These are phyloP conservation scores for Brachynemurus nebulosus DNA, from an alignment of 2,888 invertebrate species.

Conservation along the genomic window DNA sequence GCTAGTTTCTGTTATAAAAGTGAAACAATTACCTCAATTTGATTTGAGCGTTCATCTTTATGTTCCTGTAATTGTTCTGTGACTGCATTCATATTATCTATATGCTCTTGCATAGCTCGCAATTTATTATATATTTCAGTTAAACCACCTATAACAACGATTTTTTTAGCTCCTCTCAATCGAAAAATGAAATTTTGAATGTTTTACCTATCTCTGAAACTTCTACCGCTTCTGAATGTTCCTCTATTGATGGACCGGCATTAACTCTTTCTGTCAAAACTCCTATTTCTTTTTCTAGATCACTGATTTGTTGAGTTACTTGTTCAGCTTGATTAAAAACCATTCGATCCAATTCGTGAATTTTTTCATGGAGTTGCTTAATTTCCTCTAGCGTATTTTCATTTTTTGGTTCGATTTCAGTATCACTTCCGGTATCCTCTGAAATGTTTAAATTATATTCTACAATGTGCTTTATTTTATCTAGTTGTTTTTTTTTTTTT, in stretches of 20 bases:
- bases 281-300: constrained; percentile 31
- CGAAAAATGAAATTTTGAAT: not conserved
- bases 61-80: constrained; percentile 37
- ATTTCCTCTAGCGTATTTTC: not conserved
- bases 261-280: constrained; percentile 24
- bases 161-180: constrained; percentile 17
- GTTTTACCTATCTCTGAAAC: constrained; percentile 1
- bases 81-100: constrained; percentile 28
- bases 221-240: constrained; percentile 4
- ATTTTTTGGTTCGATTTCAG: not conserved
- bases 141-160: constrained; percentile 19
- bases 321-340: constrained; percentile 32
- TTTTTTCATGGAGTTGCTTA: constrained; percentile 23
- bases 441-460: too few species aligned
- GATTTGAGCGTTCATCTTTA: constrained; percentile 37
- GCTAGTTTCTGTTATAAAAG: too few species aligned
- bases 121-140: constrained; percentile 30
- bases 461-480: too few species aligned
- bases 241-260: constrained; percentile 14
- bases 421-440: too few species aligned
- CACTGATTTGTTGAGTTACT: constrained; percentile 36
- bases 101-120: constrained; percentile 29
- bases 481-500: too few species aligned
- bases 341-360: constrained; percentile 25
- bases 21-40: constrained; percentile 38